A percentile compares a stretch with the other conserved stretches of the same genome.
Evolutionary conservation across 2,113 vertebrate genomes (phyloP).

Genomic region (Odocoileus virginianus): DNA sequence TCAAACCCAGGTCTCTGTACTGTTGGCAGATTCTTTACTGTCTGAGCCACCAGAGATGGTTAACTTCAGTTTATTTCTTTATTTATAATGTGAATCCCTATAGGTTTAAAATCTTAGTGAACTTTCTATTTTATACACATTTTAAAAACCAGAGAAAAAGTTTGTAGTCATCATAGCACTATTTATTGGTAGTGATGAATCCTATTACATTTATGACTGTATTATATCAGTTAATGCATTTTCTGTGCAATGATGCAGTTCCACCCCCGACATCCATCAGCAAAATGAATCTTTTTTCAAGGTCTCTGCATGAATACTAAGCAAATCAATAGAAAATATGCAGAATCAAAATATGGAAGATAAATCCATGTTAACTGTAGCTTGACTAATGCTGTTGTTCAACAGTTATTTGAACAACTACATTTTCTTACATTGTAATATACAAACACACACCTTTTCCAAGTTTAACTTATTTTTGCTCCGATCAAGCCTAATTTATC

Average conservation of each 20-base stretch:
- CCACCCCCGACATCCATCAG: background rate
- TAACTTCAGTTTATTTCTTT: background rate
- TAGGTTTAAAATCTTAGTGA: background rate
- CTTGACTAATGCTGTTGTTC: background rate
- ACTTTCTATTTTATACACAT: background rate
- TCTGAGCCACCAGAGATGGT: background rate
- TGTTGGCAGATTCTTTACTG: background rate
- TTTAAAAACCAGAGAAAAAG: background rate
- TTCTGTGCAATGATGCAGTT: conserved; percentile 19
- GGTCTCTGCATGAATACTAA: conserved; percentile 41
- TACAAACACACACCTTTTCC: background rate
- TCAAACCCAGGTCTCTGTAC: background rate
- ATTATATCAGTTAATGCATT: conserved; percentile 53
- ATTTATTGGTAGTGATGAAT: conserved; percentile 42
- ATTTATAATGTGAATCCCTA: background rate
- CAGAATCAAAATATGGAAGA: conserved; percentile 27
- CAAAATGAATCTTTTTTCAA: conserved; percentile 49
- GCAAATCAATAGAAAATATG: conserved; percentile 28
- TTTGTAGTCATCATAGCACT: background rate
- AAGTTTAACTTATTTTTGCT: background rate
- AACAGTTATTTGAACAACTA: background rate
- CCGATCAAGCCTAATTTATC: background rate
- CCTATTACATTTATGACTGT: conserved; percentile 26
- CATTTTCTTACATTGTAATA: background rate
- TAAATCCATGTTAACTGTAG: background rate